Evolutionary conservation across 2,797 vertebrate species (phyloP), one percentile per base, ranked within the genome.

Genomic region (Nyctalus aviator): DNA sequence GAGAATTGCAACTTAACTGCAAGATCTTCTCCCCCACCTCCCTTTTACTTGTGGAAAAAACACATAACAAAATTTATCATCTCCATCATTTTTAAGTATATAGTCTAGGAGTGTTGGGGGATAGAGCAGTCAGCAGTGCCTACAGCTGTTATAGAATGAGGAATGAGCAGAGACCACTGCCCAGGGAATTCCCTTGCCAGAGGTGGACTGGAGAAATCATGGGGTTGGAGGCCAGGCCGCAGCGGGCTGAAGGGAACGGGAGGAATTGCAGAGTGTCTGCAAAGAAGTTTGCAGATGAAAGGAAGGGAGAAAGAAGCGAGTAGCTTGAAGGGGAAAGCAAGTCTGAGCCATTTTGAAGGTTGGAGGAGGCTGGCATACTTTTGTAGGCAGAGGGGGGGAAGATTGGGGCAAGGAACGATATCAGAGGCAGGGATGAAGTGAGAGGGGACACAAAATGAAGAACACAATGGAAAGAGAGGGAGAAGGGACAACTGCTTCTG

Each of bases 21-120:
- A 41, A 3, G 48, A 77, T 55, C 3, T 9, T 55, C 2, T 8
- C 13, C 15, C n/a, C n/a, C 15, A 6, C 6, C n/a, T 15, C 2
- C 21, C 75, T 88, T 94, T 68, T 64, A 79, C 68, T 35, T 64
- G 32, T 79, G 55, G 55, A 30, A 81, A 86, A 75, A 71, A 21
- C 18, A 73, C 2, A 64, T 21, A 66, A 79, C 55, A 85, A 88
- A 84, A 73, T 8, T 57, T 76, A n/a, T 2, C 30, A 62, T 83
- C 46, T 59, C 78, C 76, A 41, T 14, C 20, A 32, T 93, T 94
- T 94, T 90, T 78, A 94, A 94, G 44, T 37, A 21, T 27, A 35
- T 8, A 68, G 23, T 88, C 88, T 50, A 84, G 13, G 71, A 64
- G 41, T 75, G 21, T 76, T 76, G 59, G 20, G 53, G 12, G 57